Conservation (phyloP, 2,113 vertebrate genomes). For the Pluvialis apricaria region DNA sequence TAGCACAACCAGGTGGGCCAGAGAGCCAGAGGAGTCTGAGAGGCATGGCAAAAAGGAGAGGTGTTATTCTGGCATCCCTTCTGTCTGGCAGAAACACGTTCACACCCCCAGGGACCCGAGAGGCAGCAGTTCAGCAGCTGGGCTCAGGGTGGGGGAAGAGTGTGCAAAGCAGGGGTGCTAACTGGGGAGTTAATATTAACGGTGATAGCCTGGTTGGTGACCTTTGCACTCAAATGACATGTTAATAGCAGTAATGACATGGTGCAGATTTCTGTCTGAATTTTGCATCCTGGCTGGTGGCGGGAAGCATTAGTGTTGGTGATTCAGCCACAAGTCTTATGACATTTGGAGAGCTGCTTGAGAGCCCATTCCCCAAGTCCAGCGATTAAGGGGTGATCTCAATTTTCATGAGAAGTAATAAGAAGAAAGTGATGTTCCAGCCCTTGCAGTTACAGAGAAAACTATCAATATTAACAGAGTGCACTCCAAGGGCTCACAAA, state of each 20-base stretch:
- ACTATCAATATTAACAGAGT: background rate
- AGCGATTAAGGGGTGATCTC: background rate
- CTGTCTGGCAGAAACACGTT: background rate
- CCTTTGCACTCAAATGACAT: background rate
- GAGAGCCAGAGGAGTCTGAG: background rate
- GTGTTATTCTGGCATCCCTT: background rate
- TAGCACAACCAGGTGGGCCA: background rate
- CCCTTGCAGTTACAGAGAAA: background rate
- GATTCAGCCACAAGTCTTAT: accelerated
- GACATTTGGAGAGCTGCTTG: background rate
- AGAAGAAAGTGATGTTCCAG: background rate
- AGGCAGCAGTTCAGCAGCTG: background rate
- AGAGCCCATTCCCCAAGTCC: background rate
- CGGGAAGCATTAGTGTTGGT: background rate
- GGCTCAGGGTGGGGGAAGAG: background rate
- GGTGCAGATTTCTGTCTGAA: background rate
- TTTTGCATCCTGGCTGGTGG: background rate
- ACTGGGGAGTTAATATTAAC: background rate
- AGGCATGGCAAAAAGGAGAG: background rate
- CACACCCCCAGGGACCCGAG: background rate
- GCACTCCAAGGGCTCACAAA: background rate
- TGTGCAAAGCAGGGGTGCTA: background rate
- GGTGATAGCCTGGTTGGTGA: background rate
- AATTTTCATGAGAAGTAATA: background rate
- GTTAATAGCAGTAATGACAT: background rate